Evolutionary conservation across 2,797 vertebrate species (phyloP).

Genomic region (Sebastes diploproa): DNA sequence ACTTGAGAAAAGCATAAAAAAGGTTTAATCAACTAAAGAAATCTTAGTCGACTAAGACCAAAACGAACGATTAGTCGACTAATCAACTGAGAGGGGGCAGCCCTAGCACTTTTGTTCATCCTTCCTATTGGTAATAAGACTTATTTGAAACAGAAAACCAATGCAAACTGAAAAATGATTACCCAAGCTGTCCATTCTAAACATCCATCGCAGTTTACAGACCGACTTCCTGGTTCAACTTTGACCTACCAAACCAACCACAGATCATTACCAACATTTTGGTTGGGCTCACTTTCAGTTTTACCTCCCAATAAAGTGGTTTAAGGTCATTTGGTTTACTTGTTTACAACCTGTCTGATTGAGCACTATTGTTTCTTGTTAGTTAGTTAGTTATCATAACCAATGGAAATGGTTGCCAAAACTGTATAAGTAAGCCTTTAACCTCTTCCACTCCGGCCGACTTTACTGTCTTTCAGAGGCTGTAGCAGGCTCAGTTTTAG

Average conservation of each 20-base stretch:
- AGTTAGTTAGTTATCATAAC: background rate
- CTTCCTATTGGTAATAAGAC: background rate
- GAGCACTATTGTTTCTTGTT: background rate
- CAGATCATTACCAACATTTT: background rate
- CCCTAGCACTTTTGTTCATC: too few species aligned
- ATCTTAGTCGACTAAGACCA: background rate
- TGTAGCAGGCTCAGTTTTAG: too few species aligned
- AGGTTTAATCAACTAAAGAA: background rate
- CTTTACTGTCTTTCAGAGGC: too few species aligned
- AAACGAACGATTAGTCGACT: rapidly evolving
- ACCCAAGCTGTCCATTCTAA: background rate
- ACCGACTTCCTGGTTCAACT: background rate
- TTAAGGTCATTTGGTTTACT: background rate
- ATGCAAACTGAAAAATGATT: background rate
- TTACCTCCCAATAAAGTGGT: background rate
- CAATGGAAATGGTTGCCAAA: background rate
- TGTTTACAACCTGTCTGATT: background rate
- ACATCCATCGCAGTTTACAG: background rate
- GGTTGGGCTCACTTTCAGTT: background rate
- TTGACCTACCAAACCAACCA: background rate
- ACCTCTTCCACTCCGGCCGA: too few species aligned
- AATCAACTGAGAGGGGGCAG: rapidly evolving
- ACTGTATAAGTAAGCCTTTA: background rate
- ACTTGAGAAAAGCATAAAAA: background rate
- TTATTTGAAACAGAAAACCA: background rate